Evolutionary conservation across 2,888 invertebrate genomes (phyloP).

Genomic region (Corythucha ciliata): DNA sequence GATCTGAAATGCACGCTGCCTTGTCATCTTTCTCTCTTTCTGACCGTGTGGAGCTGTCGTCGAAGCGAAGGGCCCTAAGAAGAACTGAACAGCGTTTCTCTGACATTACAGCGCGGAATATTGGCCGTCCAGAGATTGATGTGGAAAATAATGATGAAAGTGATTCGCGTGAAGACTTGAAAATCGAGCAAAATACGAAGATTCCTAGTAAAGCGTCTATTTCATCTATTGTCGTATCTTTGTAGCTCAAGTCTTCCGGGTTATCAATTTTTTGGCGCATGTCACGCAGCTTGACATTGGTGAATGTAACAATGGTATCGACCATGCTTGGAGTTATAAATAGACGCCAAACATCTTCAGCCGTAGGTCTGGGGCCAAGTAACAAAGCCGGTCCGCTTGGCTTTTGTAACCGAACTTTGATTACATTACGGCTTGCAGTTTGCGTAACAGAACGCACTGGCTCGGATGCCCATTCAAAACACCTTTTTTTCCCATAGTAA

Average conservation of each 20-base stretch:
- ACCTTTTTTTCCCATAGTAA: too few species aligned
- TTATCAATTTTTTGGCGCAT: neutral
- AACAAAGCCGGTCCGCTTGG: neutral
- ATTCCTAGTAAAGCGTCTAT: conserved; percentile 1
- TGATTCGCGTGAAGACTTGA: neutral
- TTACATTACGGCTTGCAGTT: too few species aligned
- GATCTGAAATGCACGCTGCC: conserved; percentile 14
- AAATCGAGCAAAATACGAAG: neutral
- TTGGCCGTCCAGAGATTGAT: conserved; percentile 1
- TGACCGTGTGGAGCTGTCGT: neutral
- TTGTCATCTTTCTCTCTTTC: too few species aligned
- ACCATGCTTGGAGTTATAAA: neutral
- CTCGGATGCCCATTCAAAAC: too few species aligned
- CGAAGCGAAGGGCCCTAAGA: neutral
- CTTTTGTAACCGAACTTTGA: neutral
- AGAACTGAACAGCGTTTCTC: conserved; percentile 4
- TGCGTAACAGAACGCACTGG: too few species aligned
- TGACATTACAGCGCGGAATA: conserved; percentile 2
- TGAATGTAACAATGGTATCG: neutral
- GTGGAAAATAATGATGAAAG: conserved; percentile 5
- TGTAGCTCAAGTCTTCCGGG: neutral
- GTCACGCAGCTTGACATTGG: neutral
- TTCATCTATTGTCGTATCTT: neutral
- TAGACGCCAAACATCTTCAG: conserved; percentile 11
- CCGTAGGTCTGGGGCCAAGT: neutral